Conservation (phyloP, 2,113 vertebrate species). For the Bubo bubo region DNA sequence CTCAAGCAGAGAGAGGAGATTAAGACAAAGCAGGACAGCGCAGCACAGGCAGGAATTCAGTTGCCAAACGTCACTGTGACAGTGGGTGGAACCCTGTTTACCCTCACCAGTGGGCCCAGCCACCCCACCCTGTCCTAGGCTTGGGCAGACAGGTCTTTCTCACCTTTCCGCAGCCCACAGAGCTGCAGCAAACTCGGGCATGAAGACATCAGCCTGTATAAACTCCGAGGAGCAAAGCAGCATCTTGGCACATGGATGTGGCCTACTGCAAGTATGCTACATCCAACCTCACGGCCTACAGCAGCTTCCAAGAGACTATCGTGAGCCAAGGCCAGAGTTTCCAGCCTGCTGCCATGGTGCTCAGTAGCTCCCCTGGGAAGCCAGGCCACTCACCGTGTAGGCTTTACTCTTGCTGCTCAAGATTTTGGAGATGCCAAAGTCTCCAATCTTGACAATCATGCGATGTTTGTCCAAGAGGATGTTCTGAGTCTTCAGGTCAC, state of each 20-base stretch:
- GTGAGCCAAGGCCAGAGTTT: background rate
- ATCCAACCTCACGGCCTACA: background rate
- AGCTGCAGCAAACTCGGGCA: background rate
- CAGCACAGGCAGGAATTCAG: background rate
- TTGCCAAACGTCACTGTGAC: background rate
- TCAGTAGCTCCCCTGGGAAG: background rate
- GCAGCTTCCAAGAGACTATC: background rate
- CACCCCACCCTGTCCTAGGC: background rate
- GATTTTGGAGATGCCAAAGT: conserved; percentile 99
- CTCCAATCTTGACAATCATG: conserved; percentile 96
- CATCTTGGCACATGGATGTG: background rate
- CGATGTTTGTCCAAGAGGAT: conserved; percentile 97
- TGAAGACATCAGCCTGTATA: background rate
- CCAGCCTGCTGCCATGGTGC: background rate
- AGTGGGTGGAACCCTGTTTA: background rate
- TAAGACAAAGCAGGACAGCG: background rate
- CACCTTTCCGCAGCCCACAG: background rate
- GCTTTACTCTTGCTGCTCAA: conserved; percentile 99
- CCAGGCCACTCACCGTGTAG: conserved; percentile 84
- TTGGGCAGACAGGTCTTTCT: background rate
- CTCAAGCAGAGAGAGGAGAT: conserved; percentile 19
- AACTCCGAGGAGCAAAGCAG: background rate
- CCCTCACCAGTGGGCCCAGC: background rate
- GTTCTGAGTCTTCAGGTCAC: conserved; percentile 98
- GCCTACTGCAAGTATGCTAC: background rate